phyloP scores from a whole-genome alignment of 2,888 invertebrate genomes.

The Luffia ferchaultella region DNA sequence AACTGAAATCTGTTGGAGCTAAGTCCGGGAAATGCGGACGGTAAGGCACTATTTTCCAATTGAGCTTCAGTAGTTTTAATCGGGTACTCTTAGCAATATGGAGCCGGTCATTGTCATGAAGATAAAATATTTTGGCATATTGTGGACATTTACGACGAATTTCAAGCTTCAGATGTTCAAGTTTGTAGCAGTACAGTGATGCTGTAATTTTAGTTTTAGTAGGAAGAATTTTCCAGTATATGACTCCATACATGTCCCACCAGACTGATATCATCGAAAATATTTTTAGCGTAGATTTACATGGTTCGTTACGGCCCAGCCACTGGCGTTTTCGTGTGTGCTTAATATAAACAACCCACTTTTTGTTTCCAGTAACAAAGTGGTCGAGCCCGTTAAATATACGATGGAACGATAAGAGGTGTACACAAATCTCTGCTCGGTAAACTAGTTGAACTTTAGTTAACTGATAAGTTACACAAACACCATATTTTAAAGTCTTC shows the following conservation, averaged over 20 bases:
- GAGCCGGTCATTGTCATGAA: no score
- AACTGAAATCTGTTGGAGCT: no score
- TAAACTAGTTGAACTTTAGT: background rate
- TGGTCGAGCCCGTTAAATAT: background rate
- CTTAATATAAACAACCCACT: background rate
- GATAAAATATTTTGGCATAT: background rate
- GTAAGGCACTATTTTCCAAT: no score
- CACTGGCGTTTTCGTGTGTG: background rate
- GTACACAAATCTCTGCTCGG: background rate
- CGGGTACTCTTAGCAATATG: no score
- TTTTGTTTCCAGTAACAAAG: background rate
- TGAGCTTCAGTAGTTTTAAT: no score
- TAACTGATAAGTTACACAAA: background rate
- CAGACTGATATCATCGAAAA: background rate
- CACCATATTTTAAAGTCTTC: background rate
- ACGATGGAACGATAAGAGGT: background rate
- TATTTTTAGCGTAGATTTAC: background rate
- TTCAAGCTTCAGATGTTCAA: background rate
- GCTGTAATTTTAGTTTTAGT: background rate
- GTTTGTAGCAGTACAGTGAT: background rate
- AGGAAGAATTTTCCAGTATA: background rate
- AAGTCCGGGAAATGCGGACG: no score
- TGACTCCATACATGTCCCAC: background rate
- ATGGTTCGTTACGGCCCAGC: background rate
- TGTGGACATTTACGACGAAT: background rate